Conservation (phyloP, 2,797 vertebrate genomes). For the Ptychobarbus kaznakovi region DNA sequence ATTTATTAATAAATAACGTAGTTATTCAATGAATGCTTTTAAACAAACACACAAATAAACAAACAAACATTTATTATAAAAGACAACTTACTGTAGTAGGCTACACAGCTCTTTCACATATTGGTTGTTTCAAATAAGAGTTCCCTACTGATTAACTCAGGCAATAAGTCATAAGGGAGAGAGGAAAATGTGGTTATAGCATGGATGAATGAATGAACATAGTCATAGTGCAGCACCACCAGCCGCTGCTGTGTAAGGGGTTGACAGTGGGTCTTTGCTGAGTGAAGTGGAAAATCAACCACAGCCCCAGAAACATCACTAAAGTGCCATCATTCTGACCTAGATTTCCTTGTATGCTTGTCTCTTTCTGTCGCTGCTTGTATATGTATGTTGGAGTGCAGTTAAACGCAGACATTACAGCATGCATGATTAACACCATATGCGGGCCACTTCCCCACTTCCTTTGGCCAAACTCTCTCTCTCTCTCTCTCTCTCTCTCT, state of each 20-base stretch:
- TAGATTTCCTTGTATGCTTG: slow-evolving; percentile 45
- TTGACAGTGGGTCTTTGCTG: slow-evolving; percentile 14
- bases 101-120: not conserved
- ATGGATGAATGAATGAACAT: not conserved
- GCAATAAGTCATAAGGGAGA: not conserved
- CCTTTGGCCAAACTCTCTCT: slow-evolving; percentile 29
- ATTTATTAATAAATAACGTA: not conserved
- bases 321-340: slow-evolving; percentile 57
- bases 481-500: slow-evolving; percentile 26
- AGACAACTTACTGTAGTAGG: not conserved
- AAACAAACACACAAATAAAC: not conserved
- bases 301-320: slow-evolving; percentile 56
- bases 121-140: not conserved
- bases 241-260: not conserved
- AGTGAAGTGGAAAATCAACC: slow-evolving; percentile 56
- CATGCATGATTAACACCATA: slow-evolving; percentile 59
- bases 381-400: slow-evolving; percentile 49
- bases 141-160: not conserved
- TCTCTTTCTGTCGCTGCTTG: slow-evolving; percentile 51
- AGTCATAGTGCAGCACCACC: not conserved
- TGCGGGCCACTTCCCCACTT: slow-evolving; percentile 46
- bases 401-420: slow-evolving; percentile 56
- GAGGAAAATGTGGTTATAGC: not conserved
- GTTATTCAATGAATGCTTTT: not conserved
- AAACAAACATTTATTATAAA: not conserved